Percentiles rank a stretch among this genome's conserved stretches.
phyloP scores from a whole-genome alignment of 1,140 invertebrate genomes.

The Nautilus pompilius region DNA sequence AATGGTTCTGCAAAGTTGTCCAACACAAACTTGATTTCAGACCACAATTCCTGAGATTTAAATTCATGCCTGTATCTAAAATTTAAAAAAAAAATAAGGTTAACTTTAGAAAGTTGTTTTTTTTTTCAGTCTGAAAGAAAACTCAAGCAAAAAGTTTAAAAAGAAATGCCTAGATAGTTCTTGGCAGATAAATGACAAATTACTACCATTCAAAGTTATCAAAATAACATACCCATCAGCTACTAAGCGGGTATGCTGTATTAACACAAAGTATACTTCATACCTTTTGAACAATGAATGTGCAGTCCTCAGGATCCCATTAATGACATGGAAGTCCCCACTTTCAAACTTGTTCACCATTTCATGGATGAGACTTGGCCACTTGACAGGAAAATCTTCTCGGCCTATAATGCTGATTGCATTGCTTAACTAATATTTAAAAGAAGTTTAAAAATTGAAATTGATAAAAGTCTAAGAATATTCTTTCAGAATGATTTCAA shows the following conservation, averaged over 20 bases:
- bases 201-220: too few species aligned
- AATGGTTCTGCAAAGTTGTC: conserved; percentile 90
- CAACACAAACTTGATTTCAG: conserved; percentile 94
- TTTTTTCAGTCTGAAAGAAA: background rate
- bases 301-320: conserved; percentile 89
- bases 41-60: conserved; percentile 91
- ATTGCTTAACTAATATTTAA: conserved; percentile 70
- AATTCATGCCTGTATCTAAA: conserved; percentile 85
- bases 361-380: conserved; percentile 83
- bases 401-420: conserved; percentile 92
- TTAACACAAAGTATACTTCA: background rate
- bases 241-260: background rate
- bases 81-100: conserved; percentile 1
- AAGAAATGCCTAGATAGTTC: too few species aligned
- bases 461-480: too few species aligned
- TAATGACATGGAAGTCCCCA: conserved; percentile 91
- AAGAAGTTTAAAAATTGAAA: too few species aligned
- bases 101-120: background rate
- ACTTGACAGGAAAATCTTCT: conserved; percentile 91
- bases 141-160: too few species aligned
- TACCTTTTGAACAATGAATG: conserved; percentile 91
- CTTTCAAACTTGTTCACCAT: conserved; percentile 90
- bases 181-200: too few species aligned
- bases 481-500: too few species aligned
- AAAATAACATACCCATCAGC: too few species aligned